These are phyloP conservation scores for Pluvialis apricaria DNA, from an alignment of 2,113 vertebrate species.

Conservation along the genomic window DNA sequence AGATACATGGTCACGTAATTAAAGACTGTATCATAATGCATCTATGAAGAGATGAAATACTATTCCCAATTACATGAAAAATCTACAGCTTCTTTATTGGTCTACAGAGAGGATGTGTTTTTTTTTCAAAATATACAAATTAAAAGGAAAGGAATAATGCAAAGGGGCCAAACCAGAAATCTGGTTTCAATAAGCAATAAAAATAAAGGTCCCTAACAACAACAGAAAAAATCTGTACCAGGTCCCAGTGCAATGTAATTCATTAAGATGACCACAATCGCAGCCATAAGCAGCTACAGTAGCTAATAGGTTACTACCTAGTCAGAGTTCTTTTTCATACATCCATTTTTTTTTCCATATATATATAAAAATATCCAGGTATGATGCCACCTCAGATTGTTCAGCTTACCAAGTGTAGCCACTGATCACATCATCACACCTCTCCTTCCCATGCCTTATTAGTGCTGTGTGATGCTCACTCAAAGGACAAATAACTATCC, in stretches of 20 bases:
- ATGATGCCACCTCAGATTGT: neutral
- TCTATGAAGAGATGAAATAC: neutral
- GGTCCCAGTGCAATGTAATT: neutral
- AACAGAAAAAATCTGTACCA: neutral
- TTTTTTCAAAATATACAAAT: neutral
- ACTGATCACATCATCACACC: neutral
- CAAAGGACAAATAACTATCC: neutral
- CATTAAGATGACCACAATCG: neutral
- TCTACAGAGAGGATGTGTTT: neutral
- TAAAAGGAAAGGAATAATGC: neutral
- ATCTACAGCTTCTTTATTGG: neutral
- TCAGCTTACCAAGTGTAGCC: neutral
- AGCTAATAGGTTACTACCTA: neutral
- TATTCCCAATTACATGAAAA: neutral
- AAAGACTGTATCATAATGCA: neutral
- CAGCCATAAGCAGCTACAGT: neutral
- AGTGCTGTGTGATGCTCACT: neutral
- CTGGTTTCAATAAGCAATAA: neutral
- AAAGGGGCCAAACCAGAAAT: neutral
- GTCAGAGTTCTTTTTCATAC: neutral
- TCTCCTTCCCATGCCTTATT: neutral
- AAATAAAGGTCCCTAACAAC: neutral
- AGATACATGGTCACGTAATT: neutral
- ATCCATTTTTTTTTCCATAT: rapidly evolving
- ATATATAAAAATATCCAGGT: neutral